phyloP scores from a whole-genome alignment of 2,113 vertebrate genomes.

The Zosterops japonicus region DNA sequence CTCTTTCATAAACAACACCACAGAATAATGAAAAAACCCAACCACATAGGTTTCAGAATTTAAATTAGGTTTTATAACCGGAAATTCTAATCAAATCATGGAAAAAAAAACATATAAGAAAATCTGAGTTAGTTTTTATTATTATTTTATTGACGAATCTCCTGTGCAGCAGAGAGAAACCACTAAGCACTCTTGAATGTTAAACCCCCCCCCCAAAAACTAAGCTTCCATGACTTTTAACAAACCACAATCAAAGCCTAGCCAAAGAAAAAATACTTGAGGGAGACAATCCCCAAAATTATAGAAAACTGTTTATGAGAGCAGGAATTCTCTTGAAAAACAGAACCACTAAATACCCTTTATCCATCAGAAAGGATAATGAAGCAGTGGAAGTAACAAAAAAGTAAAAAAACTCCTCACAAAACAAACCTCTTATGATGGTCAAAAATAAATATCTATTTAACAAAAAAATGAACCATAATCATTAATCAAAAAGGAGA shows the following conservation, averaged over 20 bases:
- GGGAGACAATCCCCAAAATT: neutral
- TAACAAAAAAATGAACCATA: neutral
- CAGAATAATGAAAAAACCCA: neutral
- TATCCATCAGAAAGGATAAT: neutral
- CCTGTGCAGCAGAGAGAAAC: neutral
- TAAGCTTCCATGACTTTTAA: neutral
- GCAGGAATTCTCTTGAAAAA: neutral
- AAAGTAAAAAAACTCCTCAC: rapidly evolving
- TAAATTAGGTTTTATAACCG: neutral
- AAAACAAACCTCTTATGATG: neutral
- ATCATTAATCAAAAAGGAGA: neutral
- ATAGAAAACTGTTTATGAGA: neutral
- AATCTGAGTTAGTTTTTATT: neutral
- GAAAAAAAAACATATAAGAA: neutral
- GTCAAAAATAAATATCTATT: neutral
- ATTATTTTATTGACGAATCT: neutral
- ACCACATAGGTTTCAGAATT: neutral
- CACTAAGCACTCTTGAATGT: neutral
- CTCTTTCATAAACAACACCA: neutral
- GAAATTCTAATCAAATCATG: neutral
- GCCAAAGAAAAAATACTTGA: neutral
- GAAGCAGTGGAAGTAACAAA: neutral
- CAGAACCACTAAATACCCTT: neutral
- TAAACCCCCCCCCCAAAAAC: neutral
- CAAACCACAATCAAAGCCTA: neutral